Conservation (phyloP, 1,140 invertebrate genomes). For the Holcopasites calliopsidis region DNA sequence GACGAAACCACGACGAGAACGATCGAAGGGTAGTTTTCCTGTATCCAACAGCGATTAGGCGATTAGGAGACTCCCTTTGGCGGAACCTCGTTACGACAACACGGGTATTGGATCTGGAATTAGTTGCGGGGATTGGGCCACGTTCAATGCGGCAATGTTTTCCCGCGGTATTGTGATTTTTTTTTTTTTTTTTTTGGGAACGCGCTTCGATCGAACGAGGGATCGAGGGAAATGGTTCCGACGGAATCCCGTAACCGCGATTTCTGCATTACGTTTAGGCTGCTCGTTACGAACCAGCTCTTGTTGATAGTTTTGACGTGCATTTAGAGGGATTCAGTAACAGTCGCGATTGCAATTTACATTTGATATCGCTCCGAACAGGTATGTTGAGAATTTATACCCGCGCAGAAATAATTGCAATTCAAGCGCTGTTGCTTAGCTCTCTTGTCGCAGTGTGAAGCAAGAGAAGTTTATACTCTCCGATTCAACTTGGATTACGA, state of each 20-base stretch:
- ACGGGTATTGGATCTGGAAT: conserved; percentile 44
- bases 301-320: neutral
- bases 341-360: too few relatives aligned
- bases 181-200: neutral
- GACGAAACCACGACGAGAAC: conserved; percentile 24
- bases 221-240: conserved; percentile 4
- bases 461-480: too few relatives aligned
- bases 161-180: neutral
- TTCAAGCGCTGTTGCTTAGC: too few relatives aligned
- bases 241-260: neutral
- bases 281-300: neutral
- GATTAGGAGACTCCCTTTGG: conserved; percentile 44
- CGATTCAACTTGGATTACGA: too few relatives aligned
- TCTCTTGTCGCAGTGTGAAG: too few relatives aligned
- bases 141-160: neutral
- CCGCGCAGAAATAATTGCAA: too few relatives aligned
- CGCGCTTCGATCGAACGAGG: neutral
- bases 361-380: too few relatives aligned
- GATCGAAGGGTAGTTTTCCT: conserved; percentile 36
- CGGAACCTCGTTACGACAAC: conserved; percentile 44
- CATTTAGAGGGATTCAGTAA: neutral
- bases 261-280: neutral
- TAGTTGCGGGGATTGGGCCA: conserved; percentile 41
- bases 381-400: too few relatives aligned
- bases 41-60: conserved; percentile 53